Evolutionary conservation across 2,888 invertebrate species (phyloP), one percentile per base, ranked within the genome.

Genomic region (Hanleya hanleyi): DNA sequence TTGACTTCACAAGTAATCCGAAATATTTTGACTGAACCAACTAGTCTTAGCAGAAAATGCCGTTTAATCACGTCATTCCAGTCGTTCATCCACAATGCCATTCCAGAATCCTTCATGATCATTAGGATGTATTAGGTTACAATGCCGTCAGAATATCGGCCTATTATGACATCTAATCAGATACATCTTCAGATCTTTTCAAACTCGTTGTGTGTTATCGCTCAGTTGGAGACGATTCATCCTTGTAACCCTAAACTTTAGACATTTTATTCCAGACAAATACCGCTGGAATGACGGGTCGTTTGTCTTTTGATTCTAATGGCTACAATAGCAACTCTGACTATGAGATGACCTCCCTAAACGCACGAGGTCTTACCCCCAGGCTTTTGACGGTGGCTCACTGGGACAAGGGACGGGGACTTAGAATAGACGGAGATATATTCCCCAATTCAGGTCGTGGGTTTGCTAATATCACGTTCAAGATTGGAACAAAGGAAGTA

Each of bases 391-490:
- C 57, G 12, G 57, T 57, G 4, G 57, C 26, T 26, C 15, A 18
- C 22, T 64, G 64, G 64, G 36, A 26, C 64, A 18, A 37, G 3
- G 38, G 2, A 22, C 15, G 15, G 18, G 64, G 64, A 12, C 64
- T 64, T 36, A 15, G 36, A n/a, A 12, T 64, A 6, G 37, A 15
- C 1, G 35, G 29, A n/a, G 18, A 15, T 4, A 18, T 36, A 18
- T 64, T 64, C 35, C 64, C n/a, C 18, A 12, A 32, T 18, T 22
- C 64, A n/a, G n/a, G 18, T 12, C 1, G 35, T 15, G 64, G 64
- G 9, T 64, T 36, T 35, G 35, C n/a, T n/a, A 64, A 64, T 37
- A 35, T 18, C 22, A 64, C 64, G 35, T 64, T 64, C 36, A 64
- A 18, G 12, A 37, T 64, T 12, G 64, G 36, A 4, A 64, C 64